These are phyloP conservation scores for Cossypha niveicapilla DNA, from an alignment of 2,797 vertebrate species.

Conservation along the genomic window DNA sequence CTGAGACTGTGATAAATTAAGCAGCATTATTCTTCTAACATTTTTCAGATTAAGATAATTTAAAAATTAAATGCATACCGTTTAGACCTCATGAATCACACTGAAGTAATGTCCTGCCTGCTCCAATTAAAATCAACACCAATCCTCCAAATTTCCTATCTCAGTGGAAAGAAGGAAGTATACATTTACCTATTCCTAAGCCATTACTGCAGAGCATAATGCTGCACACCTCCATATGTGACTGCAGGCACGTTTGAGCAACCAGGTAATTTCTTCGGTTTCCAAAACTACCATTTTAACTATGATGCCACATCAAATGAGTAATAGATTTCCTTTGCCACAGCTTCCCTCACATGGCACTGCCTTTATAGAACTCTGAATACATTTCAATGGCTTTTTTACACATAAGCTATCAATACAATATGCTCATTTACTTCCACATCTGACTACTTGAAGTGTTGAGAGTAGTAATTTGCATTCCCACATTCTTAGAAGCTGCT, in stretches of 20 bases:
- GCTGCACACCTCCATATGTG: neutral
- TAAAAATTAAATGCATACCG: neutral
- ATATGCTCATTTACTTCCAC: neutral
- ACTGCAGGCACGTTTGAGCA: neutral
- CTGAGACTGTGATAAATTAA: neutral
- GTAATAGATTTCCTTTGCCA: neutral
- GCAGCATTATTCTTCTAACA: neutral
- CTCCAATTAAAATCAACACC: neutral
- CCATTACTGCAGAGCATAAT: neutral
- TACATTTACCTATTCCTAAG: neutral
- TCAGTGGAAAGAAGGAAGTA: neutral
- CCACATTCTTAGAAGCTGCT: neutral
- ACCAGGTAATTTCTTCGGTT: neutral
- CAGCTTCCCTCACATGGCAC: conserved; percentile 5
- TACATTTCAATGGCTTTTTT: neutral
- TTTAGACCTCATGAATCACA: conserved; percentile 1
- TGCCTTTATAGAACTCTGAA: conserved; percentile 16
- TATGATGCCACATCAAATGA: neutral
- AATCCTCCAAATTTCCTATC: neutral
- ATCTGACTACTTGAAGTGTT: neutral
- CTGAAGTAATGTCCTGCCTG: neutral
- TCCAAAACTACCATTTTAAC: neutral
- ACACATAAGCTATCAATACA: conserved; percentile 25
- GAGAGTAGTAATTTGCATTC: conserved; percentile 5
- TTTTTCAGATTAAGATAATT: neutral